Evolutionary conservation across 2,113 vertebrate species (phyloP).

Genomic region (Chaetura pelagica): DNA sequence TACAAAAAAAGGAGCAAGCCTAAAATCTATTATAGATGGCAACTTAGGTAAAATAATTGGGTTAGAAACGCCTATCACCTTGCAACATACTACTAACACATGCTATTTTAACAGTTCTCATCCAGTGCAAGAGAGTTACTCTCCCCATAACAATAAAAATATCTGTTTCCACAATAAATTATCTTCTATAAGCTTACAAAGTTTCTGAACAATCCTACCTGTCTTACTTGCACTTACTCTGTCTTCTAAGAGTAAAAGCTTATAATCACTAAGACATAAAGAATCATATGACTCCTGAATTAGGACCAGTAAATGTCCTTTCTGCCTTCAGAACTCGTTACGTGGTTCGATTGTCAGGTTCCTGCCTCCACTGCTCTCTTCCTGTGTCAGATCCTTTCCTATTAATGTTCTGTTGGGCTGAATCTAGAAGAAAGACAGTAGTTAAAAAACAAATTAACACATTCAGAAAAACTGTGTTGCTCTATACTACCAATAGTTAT

Average conservation of each 20-base stretch:
- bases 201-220: slow-evolving; percentile 44
- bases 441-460: neutral
- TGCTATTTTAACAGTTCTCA: slow-evolving; percentile 15
- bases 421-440: slow-evolving; percentile 54
- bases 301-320: neutral
- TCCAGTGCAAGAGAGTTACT: slow-evolving; percentile 6
- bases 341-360: neutral
- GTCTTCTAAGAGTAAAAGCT: slow-evolving; percentile 49
- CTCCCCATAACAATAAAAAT: slow-evolving; percentile 18
- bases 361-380: neutral
- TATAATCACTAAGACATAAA: slow-evolving; percentile 40
- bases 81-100: neutral
- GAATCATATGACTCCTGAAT: neutral
- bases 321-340: slow-evolving; percentile 18
- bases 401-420: neutral
- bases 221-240: slow-evolving; percentile 18
- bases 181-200: slow-evolving; percentile 3
- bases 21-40: neutral
- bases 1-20: neutral
- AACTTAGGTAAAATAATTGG: neutral
- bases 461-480: neutral
- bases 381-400: neutral
- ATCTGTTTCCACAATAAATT: slow-evolving; percentile 54
- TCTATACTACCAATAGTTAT: neutral
- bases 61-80: neutral